Percentiles rank a stretch among this genome's conserved stretches.
Evolutionary conservation across 2,888 invertebrate genomes (phyloP).

Genomic region (Chalcis sispes): DNA sequence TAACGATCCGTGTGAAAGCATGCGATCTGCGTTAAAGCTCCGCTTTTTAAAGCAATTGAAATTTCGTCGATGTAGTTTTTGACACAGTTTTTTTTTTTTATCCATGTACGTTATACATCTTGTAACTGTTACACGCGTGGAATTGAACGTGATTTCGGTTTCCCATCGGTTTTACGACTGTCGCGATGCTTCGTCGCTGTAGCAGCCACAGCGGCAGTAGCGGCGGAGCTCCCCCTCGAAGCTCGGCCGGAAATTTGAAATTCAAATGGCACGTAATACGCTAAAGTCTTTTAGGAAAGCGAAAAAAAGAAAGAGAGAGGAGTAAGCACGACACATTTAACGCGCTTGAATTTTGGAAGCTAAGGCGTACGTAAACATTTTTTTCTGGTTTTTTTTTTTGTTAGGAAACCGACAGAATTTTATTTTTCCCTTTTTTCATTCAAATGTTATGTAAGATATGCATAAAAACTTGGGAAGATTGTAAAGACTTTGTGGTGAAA

Average conservation of each 20-base stretch:
- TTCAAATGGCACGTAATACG: conserved; percentile 54
- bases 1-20: too few relatives aligned
- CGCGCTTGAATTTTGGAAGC: conserved; percentile 30
- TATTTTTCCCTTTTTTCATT: conserved; percentile 2
- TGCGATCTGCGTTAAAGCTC: too few relatives aligned
- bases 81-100: background rate
- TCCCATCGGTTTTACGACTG: conserved; percentile 40
- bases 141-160: conserved; percentile 43
- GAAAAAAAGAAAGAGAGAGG: conserved; percentile 21
- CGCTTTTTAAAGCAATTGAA: too few relatives aligned
- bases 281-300: conserved; percentile 36
- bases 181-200: too few relatives aligned
- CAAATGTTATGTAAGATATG: conserved; percentile 24
- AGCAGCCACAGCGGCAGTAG: too few relatives aligned
- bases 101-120: background rate
- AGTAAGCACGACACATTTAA: conserved; percentile 18
- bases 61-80: too few relatives aligned
- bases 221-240: conserved; percentile 52
- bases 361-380: background rate
- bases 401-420: conserved; percentile 8
- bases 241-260: conserved; percentile 55
- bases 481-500: background rate
- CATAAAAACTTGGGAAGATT: background rate
- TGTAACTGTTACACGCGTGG: conserved; percentile 7
- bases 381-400: background rate